phyloP scores from a whole-genome alignment of 2,113 vertebrate species.

The Garra rufa region DNA sequence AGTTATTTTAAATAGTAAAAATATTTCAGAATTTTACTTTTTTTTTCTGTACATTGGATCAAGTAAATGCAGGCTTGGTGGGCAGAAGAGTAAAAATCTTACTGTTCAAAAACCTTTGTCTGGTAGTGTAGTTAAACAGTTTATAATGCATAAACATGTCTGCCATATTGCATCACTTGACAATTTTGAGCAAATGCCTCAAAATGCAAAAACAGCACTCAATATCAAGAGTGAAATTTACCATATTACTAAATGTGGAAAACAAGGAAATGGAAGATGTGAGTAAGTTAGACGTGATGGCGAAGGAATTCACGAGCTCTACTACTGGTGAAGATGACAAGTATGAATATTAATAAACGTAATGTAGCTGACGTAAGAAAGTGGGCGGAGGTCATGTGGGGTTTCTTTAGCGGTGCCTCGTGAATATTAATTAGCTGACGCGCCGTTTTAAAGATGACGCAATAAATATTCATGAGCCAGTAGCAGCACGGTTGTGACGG shows the following conservation, averaged over 20 bases:
- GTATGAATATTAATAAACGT: neutral
- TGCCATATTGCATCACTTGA: neutral
- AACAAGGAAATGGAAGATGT: slow-evolving; percentile 34
- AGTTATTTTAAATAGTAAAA: too few relatives aligned
- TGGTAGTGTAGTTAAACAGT: too few relatives aligned
- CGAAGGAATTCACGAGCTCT: neutral
- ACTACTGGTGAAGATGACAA: neutral
- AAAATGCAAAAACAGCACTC: neutral
- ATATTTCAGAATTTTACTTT: too few relatives aligned
- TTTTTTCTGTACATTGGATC: too few relatives aligned
- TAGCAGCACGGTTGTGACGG: neutral
- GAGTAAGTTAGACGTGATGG: neutral
- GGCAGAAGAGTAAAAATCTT: too few relatives aligned
- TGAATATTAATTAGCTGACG: neutral
- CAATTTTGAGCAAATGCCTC: neutral
- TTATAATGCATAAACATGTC: neutral
- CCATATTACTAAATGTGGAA: neutral
- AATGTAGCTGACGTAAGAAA: neutral
- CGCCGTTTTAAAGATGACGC: neutral
- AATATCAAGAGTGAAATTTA: neutral
- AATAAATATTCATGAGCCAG: neutral
- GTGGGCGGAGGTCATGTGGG: neutral
- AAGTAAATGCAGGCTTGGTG: too few relatives aligned
- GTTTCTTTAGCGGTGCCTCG: neutral
- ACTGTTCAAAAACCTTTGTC: too few relatives aligned